A percentile compares a stretch with the other conserved stretches of the same genome.
phyloP scores from a whole-genome alignment of 2,113 vertebrate species.

The Gymnorhina tibicen region DNA sequence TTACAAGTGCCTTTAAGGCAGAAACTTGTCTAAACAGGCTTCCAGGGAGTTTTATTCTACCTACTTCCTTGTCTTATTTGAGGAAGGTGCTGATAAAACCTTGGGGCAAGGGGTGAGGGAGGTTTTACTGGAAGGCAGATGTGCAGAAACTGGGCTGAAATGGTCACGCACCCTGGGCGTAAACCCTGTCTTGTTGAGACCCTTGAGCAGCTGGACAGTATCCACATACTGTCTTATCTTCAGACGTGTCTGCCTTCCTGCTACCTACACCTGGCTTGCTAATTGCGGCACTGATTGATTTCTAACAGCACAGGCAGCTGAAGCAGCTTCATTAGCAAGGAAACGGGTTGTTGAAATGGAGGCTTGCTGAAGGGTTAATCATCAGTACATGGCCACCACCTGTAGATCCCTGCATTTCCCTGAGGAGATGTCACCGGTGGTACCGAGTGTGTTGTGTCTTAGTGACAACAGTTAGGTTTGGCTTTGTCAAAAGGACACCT shows the following conservation, averaged over 20 bases:
- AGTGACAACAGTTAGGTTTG: background rate
- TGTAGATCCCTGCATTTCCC: background rate
- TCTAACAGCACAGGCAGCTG: background rate
- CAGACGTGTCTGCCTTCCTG: background rate
- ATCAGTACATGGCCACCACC: background rate
- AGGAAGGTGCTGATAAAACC: background rate
- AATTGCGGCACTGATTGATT: background rate
- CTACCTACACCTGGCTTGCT: background rate
- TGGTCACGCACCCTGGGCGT: rapidly evolving
- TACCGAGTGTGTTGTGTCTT: background rate
- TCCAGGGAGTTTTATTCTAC: background rate
- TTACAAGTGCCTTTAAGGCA: background rate
- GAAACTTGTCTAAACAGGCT: background rate
- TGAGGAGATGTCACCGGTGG: background rate
- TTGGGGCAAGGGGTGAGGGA: background rate
- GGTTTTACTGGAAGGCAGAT: background rate
- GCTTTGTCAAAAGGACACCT: background rate
- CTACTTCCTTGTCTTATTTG: background rate
- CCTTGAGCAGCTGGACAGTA: background rate
- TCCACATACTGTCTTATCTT: background rate
- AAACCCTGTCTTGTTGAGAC: background rate
- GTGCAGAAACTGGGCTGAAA: background rate
- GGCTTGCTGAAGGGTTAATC: background rate
- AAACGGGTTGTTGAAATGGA: background rate
- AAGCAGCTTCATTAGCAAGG: background rate